These are phyloP conservation scores for Eupsilia transversa DNA, from an alignment of 2,888 invertebrate species.

Conservation along the genomic window DNA sequence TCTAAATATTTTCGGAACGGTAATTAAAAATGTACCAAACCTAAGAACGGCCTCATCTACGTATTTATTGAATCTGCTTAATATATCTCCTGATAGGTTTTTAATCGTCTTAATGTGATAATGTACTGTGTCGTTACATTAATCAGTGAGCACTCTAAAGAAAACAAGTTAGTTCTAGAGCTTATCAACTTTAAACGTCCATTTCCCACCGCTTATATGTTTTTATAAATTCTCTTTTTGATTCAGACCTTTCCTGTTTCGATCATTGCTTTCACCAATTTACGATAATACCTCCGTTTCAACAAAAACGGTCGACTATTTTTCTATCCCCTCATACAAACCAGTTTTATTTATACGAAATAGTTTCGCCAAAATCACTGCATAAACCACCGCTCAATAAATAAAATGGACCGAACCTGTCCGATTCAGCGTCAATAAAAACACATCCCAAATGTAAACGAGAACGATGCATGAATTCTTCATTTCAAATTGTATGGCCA, in stretches of 20 bases:
- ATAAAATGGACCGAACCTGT: conserved; percentile 84
- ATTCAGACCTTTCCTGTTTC: conserved; percentile 44
- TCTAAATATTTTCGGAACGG: neutral
- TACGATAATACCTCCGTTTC: conserved; percentile 48
- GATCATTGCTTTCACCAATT: conserved; percentile 56
- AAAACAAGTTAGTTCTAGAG: conserved; percentile 28
- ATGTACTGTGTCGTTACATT: neutral
- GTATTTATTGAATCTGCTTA: neutral
- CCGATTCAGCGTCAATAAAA: conserved; percentile 88
- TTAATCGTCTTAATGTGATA: neutral
- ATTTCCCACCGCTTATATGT: conserved; percentile 33
- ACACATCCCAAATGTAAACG: conserved; percentile 87
- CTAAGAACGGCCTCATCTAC: neutral
- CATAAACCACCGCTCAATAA: conserved; percentile 79
- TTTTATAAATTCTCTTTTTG: conserved; percentile 45
- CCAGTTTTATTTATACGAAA: conserved; percentile 64
- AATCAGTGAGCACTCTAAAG: conserved; percentile 5
- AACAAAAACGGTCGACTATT: conserved; percentile 52
- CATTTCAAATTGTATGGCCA: conserved; percentile 90
- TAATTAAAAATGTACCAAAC: neutral
- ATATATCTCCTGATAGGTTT: neutral
- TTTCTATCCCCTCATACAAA: conserved; percentile 56
- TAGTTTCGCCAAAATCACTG: conserved; percentile 71
- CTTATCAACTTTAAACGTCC: conserved; percentile 17
- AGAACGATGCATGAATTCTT: conserved; percentile 88